A percentile compares a stretch with the other conserved stretches of the same genome.
These are phyloP conservation scores for Neolamprologus modestus DNA, from an alignment of 2,113 vertebrate species.

Conservation along the genomic window DNA sequence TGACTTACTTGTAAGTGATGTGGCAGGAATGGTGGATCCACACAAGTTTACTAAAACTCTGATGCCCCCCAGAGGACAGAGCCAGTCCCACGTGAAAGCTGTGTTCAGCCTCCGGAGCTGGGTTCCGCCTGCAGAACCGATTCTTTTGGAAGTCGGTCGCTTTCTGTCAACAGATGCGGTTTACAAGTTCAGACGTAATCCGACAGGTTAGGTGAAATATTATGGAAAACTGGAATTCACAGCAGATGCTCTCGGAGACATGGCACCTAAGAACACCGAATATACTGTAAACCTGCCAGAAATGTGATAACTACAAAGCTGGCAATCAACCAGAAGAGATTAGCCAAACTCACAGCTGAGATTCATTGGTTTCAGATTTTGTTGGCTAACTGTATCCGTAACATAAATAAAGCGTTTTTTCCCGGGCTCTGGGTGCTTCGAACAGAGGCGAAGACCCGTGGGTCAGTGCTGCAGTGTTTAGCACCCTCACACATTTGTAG, in stretches of 20 bases:
- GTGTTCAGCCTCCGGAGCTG: constrained; percentile 84
- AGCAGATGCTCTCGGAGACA: background rate
- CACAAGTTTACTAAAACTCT: constrained; percentile 88
- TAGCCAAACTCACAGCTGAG: background rate
- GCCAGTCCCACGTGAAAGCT: constrained; percentile 92
- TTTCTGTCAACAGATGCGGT: constrained; percentile 69
- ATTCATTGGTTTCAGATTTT: background rate
- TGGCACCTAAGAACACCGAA: background rate
- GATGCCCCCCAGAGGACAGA: constrained; percentile 86
- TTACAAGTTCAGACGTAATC: background rate
- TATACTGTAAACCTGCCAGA: background rate
- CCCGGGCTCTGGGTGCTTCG: background rate
- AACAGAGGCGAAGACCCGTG: background rate
- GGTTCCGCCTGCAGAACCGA: constrained; percentile 85
- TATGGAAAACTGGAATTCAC: background rate
- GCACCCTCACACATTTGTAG: background rate
- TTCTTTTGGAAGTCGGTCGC: constrained; percentile 84
- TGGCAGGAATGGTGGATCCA: constrained; percentile 99
- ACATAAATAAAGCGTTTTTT: background rate
- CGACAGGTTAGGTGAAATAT: background rate
- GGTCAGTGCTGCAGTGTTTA: background rate
- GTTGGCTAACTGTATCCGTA: background rate
- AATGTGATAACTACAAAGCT: background rate
- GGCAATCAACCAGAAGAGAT: background rate
- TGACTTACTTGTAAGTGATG: constrained; percentile 84